Conservation (phyloP, 2,888 invertebrate species). For the Apamea crenata region DNA sequence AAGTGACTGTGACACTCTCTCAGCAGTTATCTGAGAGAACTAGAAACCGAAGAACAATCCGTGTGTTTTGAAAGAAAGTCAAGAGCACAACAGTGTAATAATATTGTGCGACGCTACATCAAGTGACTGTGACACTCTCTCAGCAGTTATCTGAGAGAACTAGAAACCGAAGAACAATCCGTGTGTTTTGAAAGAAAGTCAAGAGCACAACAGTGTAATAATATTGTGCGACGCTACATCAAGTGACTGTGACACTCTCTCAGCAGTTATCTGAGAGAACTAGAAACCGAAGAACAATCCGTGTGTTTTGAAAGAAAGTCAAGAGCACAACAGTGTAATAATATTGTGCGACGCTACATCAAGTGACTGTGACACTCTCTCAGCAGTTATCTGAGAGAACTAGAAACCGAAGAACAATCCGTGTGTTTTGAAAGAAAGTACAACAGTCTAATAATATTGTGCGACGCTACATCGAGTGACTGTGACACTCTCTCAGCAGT, state of each 20-base stretch:
- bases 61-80: no score
- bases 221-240: background rate
- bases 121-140: background rate
- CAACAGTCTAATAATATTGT: background rate
- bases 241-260: background rate
- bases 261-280: background rate
- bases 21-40: no score
- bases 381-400: background rate
- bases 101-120: no score
- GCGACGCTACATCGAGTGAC: background rate
- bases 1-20: background rate
- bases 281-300: conserved; percentile 2
- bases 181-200: no score
- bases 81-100: no score
- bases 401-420: background rate
- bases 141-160: background rate
- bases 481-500: background rate
- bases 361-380: background rate
- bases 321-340: conserved; percentile 4
- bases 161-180: background rate
- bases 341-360: background rate
- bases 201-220: no score
- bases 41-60: no score
- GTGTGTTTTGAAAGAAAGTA: background rate
- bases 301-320: conserved; percentile 10